phyloP scores from a whole-genome alignment of 2,797 vertebrate genomes.

The Pantherophis alleghaniensis region DNA sequence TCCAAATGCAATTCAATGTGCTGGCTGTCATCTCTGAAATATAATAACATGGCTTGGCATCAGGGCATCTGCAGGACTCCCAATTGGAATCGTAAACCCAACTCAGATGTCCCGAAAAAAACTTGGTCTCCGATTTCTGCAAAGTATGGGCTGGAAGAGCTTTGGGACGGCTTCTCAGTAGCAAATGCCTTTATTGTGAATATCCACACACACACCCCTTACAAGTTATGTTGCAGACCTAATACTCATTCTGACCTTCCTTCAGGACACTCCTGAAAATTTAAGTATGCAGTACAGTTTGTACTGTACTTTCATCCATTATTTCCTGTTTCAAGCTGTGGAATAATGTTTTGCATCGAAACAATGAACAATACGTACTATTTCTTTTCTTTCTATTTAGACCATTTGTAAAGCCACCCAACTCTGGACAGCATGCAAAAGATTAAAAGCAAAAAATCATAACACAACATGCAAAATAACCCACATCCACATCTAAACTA shows the following conservation, averaged over 20 bases:
- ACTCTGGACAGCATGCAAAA: background rate
- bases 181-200: background rate
- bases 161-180: background rate
- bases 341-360: background rate
- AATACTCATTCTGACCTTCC: background rate
- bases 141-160: background rate
- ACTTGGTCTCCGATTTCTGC: background rate
- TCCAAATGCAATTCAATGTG: background rate
- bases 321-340: slow-evolving; percentile 43
- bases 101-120: background rate
- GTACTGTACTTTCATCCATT: background rate
- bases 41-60: background rate
- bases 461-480: background rate
- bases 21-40: background rate
- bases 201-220: background rate
- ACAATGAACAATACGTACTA: background rate
- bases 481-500: background rate
- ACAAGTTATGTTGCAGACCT: background rate
- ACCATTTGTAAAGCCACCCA: background rate
- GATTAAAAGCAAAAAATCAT: background rate
- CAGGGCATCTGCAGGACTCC: background rate
- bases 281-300: background rate
- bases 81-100: background rate
- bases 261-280: background rate
- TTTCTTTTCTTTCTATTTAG: background rate